A percentile compares a stretch with the other conserved stretches of the same genome.
These are phyloP conservation scores for Tipula lateralis DNA, from an alignment of 2,888 invertebrate species.

Conservation along the genomic window DNA sequence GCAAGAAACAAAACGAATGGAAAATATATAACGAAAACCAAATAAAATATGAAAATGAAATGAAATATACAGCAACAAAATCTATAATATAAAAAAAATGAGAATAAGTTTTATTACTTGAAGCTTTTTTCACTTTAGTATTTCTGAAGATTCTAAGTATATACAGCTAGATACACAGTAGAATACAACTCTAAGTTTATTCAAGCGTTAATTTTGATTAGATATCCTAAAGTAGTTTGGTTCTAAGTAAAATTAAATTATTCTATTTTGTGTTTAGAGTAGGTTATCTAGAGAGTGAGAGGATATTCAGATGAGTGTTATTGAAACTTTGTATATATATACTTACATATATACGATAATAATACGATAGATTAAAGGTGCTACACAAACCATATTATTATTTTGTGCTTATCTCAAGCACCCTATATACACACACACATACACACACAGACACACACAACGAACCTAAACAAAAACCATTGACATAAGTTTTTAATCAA, in stretches of 20 bases:
- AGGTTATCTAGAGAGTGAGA: neutral
- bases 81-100: neutral
- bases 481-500: conserved; percentile 19
- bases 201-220: conserved; percentile 19
- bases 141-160: neutral
- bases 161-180: neutral
- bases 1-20: neutral
- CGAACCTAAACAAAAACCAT: neutral
- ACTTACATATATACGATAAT: neutral
- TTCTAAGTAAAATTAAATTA: conserved; percentile 19
- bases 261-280: conserved; percentile 3
- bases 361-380: neutral
- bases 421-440: neutral
- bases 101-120: conserved; percentile 19
- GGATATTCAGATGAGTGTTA: conserved; percentile 24
- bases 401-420: neutral
- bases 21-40: neutral
- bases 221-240: neutral
- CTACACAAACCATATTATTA: neutral
- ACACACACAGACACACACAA: neutral
- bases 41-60: conserved; percentile 16
- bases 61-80: neutral
- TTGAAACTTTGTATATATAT: neutral
- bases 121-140: conserved; percentile 11
- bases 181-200: neutral